Evolutionary conservation across 1,140 invertebrate species (phyloP).

Genomic region (Brachionus rotundiformis): DNA sequence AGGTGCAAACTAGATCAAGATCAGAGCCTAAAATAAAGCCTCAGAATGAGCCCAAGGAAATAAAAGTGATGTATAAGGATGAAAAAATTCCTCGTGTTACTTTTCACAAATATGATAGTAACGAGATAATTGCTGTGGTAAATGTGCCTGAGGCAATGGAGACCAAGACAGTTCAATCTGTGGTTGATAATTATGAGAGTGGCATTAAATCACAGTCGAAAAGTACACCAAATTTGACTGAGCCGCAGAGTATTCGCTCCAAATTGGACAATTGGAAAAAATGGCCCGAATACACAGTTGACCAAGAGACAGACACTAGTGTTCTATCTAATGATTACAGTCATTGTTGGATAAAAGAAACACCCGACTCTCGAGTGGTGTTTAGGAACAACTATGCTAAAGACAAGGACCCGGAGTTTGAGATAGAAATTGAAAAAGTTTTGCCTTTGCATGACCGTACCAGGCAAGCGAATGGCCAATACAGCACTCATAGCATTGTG

Average conservation of each 20-base stretch:
- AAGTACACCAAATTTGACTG: slow-evolving; percentile 21
- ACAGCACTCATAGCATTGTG: slow-evolving; percentile 19
- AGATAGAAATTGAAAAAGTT: slow-evolving; percentile 52
- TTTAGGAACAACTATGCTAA: not conserved
- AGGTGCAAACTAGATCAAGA: not conserved
- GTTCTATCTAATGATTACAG: not conserved
- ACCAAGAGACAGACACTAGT: slow-evolving; percentile 28
- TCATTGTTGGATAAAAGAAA: slow-evolving; percentile 14
- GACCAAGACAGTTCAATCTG: slow-evolving; percentile 26
- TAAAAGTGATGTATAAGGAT: not conserved
- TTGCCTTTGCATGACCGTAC: not conserved
- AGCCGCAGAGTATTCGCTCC: not conserved
- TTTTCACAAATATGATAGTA: slow-evolving; percentile 34
- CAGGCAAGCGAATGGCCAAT: not conserved
- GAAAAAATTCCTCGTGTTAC: slow-evolving; percentile 7
- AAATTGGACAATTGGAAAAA: slow-evolving; percentile 38
- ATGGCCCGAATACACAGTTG: slow-evolving; percentile 47
- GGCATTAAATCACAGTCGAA: not conserved
- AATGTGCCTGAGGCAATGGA: slow-evolving; percentile 40
- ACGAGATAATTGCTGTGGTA: slow-evolving; percentile 48
- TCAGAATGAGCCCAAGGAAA: not conserved
- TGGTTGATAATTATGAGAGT: not conserved
- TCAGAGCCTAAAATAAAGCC: slow-evolving; percentile 20
- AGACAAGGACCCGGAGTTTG: slow-evolving; percentile 38
- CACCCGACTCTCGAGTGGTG: not conserved